phyloP scores from a whole-genome alignment of 2,797 vertebrate species.

The Silurus aristotelis region DNA sequence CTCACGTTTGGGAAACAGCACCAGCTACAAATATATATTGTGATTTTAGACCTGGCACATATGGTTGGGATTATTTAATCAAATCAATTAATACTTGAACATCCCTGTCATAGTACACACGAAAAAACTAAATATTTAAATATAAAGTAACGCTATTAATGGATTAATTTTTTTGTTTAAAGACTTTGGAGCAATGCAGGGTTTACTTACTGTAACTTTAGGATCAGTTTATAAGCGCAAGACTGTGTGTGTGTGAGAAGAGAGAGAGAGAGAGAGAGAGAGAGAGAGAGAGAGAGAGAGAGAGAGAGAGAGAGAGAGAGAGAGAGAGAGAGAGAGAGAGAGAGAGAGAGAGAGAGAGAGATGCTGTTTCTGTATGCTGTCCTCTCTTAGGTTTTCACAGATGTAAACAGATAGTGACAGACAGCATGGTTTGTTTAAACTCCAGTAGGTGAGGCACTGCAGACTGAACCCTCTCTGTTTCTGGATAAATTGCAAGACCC shows the following conservation, averaged over 20 bases:
- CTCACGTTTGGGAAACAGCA: neutral
- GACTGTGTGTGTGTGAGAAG: neutral
- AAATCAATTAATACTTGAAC: neutral
- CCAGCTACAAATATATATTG: neutral
- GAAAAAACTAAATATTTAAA: neutral
- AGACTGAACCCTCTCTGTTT: slow-evolving; percentile 44
- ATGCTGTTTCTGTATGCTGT: slow-evolving; percentile 15
- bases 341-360: slow-evolving; percentile 13
- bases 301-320: slow-evolving; percentile 20
- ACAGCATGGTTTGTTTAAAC: slow-evolving; percentile 70
- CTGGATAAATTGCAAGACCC: slow-evolving; percentile 36
- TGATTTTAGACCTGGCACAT: neutral
- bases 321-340: slow-evolving; percentile 1
- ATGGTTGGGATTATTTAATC: neutral
- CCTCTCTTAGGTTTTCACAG: slow-evolving; percentile 65
- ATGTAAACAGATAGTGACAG: slow-evolving; percentile 71
- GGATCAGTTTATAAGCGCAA: neutral
- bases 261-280: slow-evolving; percentile 2
- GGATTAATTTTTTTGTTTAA: neutral
- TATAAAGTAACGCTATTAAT: neutral
- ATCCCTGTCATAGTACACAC: neutral
- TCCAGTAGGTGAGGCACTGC: slow-evolving; percentile 60
- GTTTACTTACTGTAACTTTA: slow-evolving; percentile 14
- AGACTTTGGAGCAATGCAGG: neutral
- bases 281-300: neutral